Evolutionary conservation across 92 coral and sea anemone genomes (phyloP), one percentile per base, ranked within the genome.

Genomic region (Phymanthus crucifer): DNA sequence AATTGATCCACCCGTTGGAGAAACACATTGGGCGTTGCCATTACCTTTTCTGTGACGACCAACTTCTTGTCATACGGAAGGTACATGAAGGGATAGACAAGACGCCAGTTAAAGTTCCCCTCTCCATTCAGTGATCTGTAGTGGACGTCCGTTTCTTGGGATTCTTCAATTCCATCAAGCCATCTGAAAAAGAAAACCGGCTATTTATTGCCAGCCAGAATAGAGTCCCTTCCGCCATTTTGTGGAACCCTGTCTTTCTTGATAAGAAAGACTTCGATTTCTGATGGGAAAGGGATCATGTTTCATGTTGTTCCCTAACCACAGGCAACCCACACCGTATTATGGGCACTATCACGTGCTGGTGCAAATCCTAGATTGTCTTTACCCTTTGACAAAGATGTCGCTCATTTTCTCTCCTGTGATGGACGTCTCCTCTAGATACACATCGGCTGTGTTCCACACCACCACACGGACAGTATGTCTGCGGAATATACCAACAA

Each of bases 331-430:
- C n/a, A n/a, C n/a, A n/a, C n/a, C n/a, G n/a, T n/a, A n/a, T n/a
- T n/a, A n/a, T n/a, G n/a, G n/a, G n/a, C n/a, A n/a, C n/a, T n/a
- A n/a, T n/a, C n/a, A n/a, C n/a, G n/a, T n/a, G n/a, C n/a, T n/a
- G n/a, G n/a, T n/a, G n/a, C n/a, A n/a, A n/a, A n/a, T n/a, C n/a
- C n/a, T n/a, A n/a, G n/a, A n/a, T n/a, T 21, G n/a, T 32, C 58
- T 88, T 80, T 75, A 91, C 98, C 92, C 89, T 84, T 94, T 94
- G 66, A 94, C 90, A 71, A 91, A 94, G 71, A 94, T 94, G 79
- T 94, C 98, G 45, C 97, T 91, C 98, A 94, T 94, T 70, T 71
- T 85, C 84, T 94, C 98, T 23, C 98, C 98, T 24, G 98, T 89
- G 43, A 91, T 83, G 4, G 98, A 94, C 46, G 92, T 93, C 74